Evolutionary conservation across 2,113 vertebrate species (phyloP).

Genomic region (Actinemys pallida): DNA sequence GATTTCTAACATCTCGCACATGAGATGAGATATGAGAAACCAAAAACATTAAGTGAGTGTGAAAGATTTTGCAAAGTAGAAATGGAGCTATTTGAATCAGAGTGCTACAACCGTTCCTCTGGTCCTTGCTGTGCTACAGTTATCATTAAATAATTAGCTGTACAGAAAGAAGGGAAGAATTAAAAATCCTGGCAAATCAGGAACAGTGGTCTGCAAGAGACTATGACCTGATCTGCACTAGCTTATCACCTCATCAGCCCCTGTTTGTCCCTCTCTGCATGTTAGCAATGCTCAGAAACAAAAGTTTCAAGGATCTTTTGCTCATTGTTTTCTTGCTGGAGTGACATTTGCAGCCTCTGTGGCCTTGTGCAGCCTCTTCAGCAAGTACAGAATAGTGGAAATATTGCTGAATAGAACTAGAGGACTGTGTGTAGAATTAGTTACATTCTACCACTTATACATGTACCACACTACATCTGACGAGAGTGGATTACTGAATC

Average conservation of each 20-base stretch:
- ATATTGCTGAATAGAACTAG: not conserved
- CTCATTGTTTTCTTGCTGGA: not conserved
- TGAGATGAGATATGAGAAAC: not conserved
- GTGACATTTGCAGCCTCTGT: not conserved
- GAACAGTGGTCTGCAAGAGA: not conserved
- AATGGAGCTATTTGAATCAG: not conserved
- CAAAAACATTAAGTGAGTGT: not conserved
- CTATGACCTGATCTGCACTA: not conserved
- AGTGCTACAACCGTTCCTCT: not conserved
- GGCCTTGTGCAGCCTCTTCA: not conserved
- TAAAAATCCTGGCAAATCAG: not conserved
- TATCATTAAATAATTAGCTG: not conserved
- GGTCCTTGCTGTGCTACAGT: not conserved
- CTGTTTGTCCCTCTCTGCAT: not conserved
- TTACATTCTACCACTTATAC: not conserved
- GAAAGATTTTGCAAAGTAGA: not conserved
- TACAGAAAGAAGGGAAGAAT: not conserved
- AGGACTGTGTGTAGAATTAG: rapidly evolving
- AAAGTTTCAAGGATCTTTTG: not conserved
- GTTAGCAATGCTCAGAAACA: not conserved
- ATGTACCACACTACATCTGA: not conserved
- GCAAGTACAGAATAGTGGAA: not conserved
- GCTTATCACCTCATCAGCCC: not conserved
- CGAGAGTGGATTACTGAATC: not conserved
- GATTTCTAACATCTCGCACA: rapidly evolving